Percentiles rank a stretch among this genome's conserved stretches.
Evolutionary conservation across 2,113 vertebrate genomes (phyloP).

Genomic region (Acanthochromis polyacanthus): DNA sequence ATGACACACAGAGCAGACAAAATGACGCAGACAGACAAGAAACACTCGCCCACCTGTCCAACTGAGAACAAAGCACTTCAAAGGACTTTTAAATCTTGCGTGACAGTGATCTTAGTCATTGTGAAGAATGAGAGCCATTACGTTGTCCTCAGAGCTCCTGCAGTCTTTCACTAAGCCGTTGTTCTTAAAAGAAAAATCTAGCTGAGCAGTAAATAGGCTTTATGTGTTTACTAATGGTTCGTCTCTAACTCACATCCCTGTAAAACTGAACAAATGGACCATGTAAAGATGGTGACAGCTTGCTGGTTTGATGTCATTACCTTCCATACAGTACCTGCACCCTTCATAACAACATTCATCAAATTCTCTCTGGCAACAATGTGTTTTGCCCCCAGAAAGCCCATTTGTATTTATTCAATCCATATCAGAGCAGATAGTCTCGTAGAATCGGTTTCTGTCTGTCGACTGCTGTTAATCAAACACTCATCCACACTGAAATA

Average conservation of each 20-base stretch:
- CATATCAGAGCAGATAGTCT: constrained; percentile 31
- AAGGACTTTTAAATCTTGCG: constrained; percentile 22
- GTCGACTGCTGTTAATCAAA: neutral
- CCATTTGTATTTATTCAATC: constrained; percentile 52
- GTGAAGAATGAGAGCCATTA: constrained; percentile 50
- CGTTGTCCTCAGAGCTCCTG: constrained; percentile 23
- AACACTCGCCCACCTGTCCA: constrained; percentile 36
- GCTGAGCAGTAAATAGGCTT: constrained; percentile 27
- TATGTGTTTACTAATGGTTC: constrained; percentile 52
- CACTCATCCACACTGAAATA: constrained; percentile 5
- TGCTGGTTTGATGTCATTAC: constrained; percentile 40
- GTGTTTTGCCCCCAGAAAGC: constrained; percentile 1
- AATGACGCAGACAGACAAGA: constrained; percentile 23
- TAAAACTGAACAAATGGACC: constrained; percentile 49
- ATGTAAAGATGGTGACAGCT: constrained; percentile 20
- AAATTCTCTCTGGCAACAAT: neutral
- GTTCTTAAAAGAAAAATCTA: constrained; percentile 32
- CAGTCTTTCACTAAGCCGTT: constrained; percentile 33
- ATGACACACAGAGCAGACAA: constrained; percentile 9
- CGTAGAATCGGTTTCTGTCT: neutral
- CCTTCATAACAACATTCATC: constrained; percentile 37
- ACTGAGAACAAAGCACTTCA: constrained; percentile 44
- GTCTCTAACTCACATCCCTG: constrained; percentile 20
- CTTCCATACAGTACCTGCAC: constrained; percentile 14
- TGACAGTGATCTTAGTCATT: constrained; percentile 30